These are phyloP conservation scores for Nomada hirtipes DNA, from an alignment of 2,888 invertebrate species.

Conservation along the genomic window DNA sequence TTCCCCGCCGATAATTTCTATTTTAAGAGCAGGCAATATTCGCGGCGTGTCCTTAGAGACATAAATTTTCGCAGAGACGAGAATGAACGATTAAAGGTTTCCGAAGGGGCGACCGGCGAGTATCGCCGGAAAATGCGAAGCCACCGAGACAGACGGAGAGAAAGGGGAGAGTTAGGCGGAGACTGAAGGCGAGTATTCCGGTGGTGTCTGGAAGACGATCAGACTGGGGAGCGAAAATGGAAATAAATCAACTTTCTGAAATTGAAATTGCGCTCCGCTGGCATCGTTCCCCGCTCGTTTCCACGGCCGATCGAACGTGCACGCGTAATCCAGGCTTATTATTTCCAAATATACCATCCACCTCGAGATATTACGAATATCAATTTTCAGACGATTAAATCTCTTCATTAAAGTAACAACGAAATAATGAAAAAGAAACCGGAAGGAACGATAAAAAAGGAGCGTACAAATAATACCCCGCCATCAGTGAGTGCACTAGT, in stretches of 20 bases:
- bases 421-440: neutral
- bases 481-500: neutral
- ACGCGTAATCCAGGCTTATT: conserved; percentile 21
- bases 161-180: conserved; percentile 29
- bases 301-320: conserved; percentile 24
- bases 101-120: conserved; percentile 25
- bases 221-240: conserved; percentile 65
- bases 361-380: neutral
- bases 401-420: neutral
- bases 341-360: neutral
- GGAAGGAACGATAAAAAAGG: neutral
- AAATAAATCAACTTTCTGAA: conserved; percentile 76
- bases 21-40: conserved; percentile 13
- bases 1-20: conserved; percentile 3
- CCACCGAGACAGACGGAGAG: neutral
- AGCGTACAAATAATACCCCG: neutral
- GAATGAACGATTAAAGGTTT: conserved; percentile 34
- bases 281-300: conserved; percentile 47
- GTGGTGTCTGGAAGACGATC: conserved; percentile 52
- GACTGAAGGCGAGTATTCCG: conserved; percentile 37
- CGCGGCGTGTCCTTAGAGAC: neutral
- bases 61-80: conserved; percentile 20
- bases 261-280: conserved; percentile 74
- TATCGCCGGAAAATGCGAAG: conserved; percentile 16
- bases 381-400: neutral